These are phyloP conservation scores for Clytia hemisphaerica DNA, from an alignment of 30 jellyfish, hydroid and myxozoan species.

Conservation along the genomic window DNA sequence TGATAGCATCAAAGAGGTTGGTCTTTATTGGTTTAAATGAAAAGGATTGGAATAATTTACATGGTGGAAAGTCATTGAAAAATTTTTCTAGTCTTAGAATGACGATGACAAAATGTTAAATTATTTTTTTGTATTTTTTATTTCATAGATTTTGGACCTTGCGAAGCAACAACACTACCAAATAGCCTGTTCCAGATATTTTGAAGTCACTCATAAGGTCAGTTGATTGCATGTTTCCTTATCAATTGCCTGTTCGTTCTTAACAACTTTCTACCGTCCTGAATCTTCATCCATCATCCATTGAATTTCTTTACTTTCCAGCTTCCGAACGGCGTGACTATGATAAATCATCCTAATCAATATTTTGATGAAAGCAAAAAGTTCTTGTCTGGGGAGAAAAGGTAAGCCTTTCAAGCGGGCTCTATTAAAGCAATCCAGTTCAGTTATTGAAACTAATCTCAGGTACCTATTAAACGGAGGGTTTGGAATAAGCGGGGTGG, in stretches of 20 bases:
- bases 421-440: too few species aligned
- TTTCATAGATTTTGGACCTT: conserved; percentile 54
- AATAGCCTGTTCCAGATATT: conserved; percentile 87
- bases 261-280: neutral
- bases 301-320: neutral
- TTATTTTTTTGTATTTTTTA: neutral
- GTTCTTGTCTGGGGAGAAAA: conserved; percentile 30
- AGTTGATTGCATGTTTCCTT: neutral
- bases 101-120: neutral
- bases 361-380: conserved; percentile 77
- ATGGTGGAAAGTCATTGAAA: neutral
- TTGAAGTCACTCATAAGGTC: conserved; percentile 91
- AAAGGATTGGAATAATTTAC: neutral
- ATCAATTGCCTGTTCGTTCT: neutral
- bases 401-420: too few species aligned
- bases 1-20: conserved; percentile 66
- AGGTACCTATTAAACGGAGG: too few species aligned
- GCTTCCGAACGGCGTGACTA: conserved; percentile 57
- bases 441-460: too few species aligned
- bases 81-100: neutral
- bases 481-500: too few species aligned
- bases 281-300: neutral
- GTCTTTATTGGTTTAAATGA: too few species aligned
- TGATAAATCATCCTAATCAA: conserved; percentile 83
- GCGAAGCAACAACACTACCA: conserved; percentile 84